Evolutionary conservation across 2,797 vertebrate species (phyloP).

Genomic region (Girardinus metallicus): DNA sequence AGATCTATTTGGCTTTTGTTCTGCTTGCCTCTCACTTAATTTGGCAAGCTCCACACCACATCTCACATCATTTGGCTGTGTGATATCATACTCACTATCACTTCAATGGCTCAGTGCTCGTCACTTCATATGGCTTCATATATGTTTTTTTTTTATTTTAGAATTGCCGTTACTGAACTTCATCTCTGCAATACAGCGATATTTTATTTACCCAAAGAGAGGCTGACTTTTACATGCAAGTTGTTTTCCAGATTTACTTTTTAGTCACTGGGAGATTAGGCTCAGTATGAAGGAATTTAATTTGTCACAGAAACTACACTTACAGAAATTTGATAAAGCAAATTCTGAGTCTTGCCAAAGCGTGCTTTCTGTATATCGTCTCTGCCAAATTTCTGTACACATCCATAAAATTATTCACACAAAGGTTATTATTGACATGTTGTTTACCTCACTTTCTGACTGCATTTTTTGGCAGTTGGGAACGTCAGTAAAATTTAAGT

Average conservation of each 20-base stretch:
- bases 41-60: conserved; percentile 49
- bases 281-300: conserved; percentile 11
- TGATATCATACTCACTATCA: conserved; percentile 49
- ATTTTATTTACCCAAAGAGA: conserved; percentile 4
- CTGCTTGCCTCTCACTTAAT: conserved; percentile 65
- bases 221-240: conserved; percentile 15
- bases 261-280: conserved; percentile 10
- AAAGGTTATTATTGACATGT: conserved; percentile 18
- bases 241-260: background rate
- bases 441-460: conserved; percentile 41
- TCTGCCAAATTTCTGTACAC: conserved; percentile 19
- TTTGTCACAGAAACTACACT: conserved; percentile 20
- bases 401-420: conserved; percentile 16
- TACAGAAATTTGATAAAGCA: conserved; percentile 15
- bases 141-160: conserved; percentile 40
- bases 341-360: conserved; percentile 10
- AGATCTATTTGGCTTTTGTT: conserved; percentile 53
- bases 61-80: conserved; percentile 74
- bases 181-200: conserved; percentile 14
- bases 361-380: conserved; percentile 24
- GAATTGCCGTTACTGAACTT: background rate
- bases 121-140: conserved; percentile 32
- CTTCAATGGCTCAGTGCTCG: conserved; percentile 33
- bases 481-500: conserved; percentile 20
- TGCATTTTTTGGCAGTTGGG: conserved; percentile 32